phyloP scores from a whole-genome alignment of 1,140 invertebrate species.

The Procambarus virginalis region DNA sequence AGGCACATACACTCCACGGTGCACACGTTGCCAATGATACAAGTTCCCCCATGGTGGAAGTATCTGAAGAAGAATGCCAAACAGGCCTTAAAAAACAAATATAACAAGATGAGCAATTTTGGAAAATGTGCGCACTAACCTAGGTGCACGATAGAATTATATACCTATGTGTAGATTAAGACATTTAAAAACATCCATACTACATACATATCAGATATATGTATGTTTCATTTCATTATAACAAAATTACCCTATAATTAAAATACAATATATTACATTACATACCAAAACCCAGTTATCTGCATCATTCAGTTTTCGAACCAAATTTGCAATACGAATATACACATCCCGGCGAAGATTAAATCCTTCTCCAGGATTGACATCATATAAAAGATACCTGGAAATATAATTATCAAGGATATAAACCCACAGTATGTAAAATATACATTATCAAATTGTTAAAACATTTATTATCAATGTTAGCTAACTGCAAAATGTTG shows the following conservation, averaged over 20 bases:
- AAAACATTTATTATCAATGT: too few species aligned
- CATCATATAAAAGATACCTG: slow-evolving; percentile 90
- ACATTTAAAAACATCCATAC: too few species aligned
- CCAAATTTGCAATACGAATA: slow-evolving; percentile 89
- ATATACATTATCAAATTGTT: not conserved
- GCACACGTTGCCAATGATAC: slow-evolving; percentile 89
- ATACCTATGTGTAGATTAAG: too few species aligned
- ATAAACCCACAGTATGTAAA: not conserved
- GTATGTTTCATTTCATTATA: too few species aligned
- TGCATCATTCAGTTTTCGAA: slow-evolving; percentile 79
- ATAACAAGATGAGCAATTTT: too few species aligned
- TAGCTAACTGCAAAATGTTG: too few species aligned
- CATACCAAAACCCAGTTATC: slow-evolving; percentile 77
- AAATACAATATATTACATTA: not conserved
- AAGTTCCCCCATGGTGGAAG: slow-evolving; percentile 93
- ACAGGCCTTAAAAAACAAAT: too few species aligned
- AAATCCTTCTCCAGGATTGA: slow-evolving; percentile 96
- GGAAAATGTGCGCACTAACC: too few species aligned
- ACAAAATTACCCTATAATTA: too few species aligned
- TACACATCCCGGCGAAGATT: slow-evolving; percentile 97
- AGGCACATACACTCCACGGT: slow-evolving; percentile 76
- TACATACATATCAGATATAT: too few species aligned
- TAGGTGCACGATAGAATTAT: too few species aligned
- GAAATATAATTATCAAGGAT: slow-evolving; percentile 54
- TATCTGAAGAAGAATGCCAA: slow-evolving; percentile 74